Conservation (phyloP, 2,888 invertebrate genomes). For the Corythucha ciliata region DNA sequence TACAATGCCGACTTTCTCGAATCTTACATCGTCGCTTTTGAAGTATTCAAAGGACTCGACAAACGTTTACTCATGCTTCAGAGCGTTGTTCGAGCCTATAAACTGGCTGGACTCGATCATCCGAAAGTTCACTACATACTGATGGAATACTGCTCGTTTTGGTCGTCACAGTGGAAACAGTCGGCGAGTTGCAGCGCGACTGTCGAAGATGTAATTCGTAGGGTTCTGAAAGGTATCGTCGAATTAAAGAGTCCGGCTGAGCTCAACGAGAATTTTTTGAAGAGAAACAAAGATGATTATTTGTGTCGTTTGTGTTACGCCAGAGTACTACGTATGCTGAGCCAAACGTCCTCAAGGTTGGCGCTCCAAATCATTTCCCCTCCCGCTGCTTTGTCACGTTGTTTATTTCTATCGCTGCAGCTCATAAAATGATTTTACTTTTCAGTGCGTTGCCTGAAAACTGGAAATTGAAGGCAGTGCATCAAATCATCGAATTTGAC, state of each 20-base stretch:
- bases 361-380: too few relatives aligned
- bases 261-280: constrained; percentile 10
- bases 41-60: constrained; percentile 7
- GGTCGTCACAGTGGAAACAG: not conserved
- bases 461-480: too few relatives aligned
- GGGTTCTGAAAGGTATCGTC: constrained; percentile 9
- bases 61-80: constrained; percentile 16
- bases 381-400: too few relatives aligned
- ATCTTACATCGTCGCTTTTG: constrained; percentile 10
- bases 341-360: too few relatives aligned
- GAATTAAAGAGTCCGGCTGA: not conserved
- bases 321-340: too few relatives aligned
- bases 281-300: not conserved
- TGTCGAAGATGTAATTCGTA: constrained; percentile 3
- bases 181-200: not conserved
- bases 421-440: too few relatives aligned
- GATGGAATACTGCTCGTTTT: not conserved
- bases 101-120: not conserved
- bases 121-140: constrained; percentile 9
- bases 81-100: constrained; percentile 4
- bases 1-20: not conserved
- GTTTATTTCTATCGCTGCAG: too few relatives aligned
- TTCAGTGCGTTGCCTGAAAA: too few relatives aligned
- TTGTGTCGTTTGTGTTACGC: too few relatives aligned
- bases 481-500: too few relatives aligned